Evolutionary conservation across 2,888 invertebrate genomes (phyloP).

Genomic region (Oligia strigilis): DNA sequence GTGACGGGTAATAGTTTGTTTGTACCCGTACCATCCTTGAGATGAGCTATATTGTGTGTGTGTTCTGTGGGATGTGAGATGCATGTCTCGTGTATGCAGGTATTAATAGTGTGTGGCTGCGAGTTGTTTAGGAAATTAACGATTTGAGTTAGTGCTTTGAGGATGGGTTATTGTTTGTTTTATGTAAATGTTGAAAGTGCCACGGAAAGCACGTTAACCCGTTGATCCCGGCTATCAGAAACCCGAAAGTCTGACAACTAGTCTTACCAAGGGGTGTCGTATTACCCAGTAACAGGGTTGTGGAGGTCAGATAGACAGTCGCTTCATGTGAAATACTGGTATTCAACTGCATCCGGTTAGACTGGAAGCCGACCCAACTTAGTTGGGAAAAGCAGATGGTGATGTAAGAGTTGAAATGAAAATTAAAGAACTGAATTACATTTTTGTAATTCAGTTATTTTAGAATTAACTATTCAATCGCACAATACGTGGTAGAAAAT

Average conservation of each 20-base stretch:
- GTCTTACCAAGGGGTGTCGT: too few species aligned
- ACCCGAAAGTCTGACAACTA: too few species aligned
- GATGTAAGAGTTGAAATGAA: too few species aligned
- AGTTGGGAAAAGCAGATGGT: too few species aligned
- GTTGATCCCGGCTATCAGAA: too few species aligned
- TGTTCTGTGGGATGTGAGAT: conserved; percentile 7
- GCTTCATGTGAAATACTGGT: too few species aligned
- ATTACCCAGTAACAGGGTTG: too few species aligned
- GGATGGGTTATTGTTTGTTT: not conserved
- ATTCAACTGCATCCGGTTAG: too few species aligned
- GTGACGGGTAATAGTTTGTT: conserved; percentile 69
- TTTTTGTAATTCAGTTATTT: not conserved
- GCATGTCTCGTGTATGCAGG: conserved; percentile 5
- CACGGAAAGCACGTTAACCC: too few species aligned
- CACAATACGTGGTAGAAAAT: not conserved
- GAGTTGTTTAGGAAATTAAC: conserved; percentile 31
- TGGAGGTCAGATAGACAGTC: too few species aligned
- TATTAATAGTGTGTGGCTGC: conserved; percentile 34
- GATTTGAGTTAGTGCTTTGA: not conserved
- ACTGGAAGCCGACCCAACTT: too few species aligned
- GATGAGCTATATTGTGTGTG: conserved; percentile 68
- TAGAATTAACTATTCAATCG: not conserved
- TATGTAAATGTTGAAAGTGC: not conserved
- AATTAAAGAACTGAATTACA: too few species aligned
- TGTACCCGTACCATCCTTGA: conserved; percentile 70